Percentiles rank a stretch among this genome's conserved stretches.
These are phyloP conservation scores for Euzophera pinguis DNA, from an alignment of 2,888 invertebrate species.

Conservation along the genomic window DNA sequence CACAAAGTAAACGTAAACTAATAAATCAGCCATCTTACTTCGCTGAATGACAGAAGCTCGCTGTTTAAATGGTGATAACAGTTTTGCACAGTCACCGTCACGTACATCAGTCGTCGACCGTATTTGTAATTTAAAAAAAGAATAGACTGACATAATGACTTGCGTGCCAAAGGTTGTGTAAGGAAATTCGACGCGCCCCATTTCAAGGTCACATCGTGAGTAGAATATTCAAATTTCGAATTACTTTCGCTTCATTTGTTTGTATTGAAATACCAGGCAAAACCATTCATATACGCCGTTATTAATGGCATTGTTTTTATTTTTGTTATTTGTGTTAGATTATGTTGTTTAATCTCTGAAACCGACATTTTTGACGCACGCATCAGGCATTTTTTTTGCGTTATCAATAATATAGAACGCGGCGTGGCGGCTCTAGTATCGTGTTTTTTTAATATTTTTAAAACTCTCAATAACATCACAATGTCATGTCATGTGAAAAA, in stretches of 20 bases:
- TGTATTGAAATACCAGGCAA: too few species aligned
- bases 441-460: too few species aligned
- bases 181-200: background rate
- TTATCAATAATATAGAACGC: too few species aligned
- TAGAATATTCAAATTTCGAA: background rate
- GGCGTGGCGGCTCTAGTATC: too few species aligned
- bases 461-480: too few species aligned
- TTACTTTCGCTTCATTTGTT: too few species aligned
- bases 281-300: background rate
- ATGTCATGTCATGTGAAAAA: too few species aligned
- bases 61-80: constrained; percentile 1
- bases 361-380: too few species aligned
- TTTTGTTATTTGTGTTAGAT: background rate
- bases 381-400: too few species aligned
- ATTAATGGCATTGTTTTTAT: background rate
- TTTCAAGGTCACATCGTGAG: constrained; percentile 8
- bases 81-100: constrained; percentile 1
- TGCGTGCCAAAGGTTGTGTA: constrained; percentile 4
- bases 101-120: background rate
- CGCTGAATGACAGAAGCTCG: background rate
- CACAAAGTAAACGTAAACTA: background rate
- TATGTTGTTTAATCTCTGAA: too few species aligned
- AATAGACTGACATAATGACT: background rate
- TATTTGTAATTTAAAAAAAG: constrained; percentile 6
- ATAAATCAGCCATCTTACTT: background rate